Conservation (phyloP, 2,113 vertebrate genomes). For the Athene noctua region DNA sequence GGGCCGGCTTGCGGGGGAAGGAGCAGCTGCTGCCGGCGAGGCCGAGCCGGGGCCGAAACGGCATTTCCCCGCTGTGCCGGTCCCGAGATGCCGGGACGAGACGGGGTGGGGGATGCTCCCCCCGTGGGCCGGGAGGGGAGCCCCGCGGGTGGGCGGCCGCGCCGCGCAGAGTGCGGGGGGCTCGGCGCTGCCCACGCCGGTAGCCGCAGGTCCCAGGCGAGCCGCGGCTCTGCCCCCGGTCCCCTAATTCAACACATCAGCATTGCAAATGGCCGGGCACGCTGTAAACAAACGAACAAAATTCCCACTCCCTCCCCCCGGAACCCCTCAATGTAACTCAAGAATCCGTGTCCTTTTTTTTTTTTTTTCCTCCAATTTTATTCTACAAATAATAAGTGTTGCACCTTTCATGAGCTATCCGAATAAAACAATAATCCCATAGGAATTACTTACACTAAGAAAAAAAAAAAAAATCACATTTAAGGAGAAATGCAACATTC, state of each 20-base stretch:
- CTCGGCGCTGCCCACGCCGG: background rate
- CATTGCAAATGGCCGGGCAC: background rate
- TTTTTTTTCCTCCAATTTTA: constrained; percentile 64
- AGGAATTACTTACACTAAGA: constrained; percentile 73
- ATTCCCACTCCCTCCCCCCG: background rate
- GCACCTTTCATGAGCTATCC: constrained; percentile 72
- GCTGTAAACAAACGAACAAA: background rate
- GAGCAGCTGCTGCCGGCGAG: background rate
- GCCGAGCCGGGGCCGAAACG: background rate
- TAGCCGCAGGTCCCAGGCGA: background rate
- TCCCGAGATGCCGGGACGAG: background rate
- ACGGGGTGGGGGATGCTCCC: too few species aligned
- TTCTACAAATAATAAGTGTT: constrained; percentile 75
- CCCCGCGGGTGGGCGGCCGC: background rate
- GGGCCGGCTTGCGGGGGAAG: background rate
- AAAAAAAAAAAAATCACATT: constrained; percentile 67
- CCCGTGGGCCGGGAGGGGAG: background rate
- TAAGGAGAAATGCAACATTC: constrained; percentile 76
- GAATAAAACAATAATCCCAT: constrained; percentile 75
- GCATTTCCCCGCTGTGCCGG: background rate
- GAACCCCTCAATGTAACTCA: background rate
- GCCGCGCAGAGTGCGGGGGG: background rate
- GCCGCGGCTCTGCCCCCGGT: background rate
- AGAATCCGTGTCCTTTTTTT: background rate
- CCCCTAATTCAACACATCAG: background rate